phyloP scores from a whole-genome alignment of 2,113 vertebrate species.

The Onychostruthus taczanowskii region DNA sequence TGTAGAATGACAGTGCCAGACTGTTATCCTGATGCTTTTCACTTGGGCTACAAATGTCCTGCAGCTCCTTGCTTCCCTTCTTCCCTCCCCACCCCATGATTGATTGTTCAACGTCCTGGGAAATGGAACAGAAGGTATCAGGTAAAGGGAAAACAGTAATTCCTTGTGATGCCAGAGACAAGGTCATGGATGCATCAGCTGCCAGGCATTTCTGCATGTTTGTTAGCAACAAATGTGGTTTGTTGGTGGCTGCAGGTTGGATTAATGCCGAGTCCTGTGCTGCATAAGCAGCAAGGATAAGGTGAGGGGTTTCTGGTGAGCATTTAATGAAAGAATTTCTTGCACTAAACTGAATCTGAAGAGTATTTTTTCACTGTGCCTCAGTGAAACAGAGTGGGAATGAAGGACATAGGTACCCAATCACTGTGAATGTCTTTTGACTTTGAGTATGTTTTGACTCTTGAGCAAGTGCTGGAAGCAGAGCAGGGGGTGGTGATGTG shows the following conservation, averaged over 20 bases:
- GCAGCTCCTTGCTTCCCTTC: background rate
- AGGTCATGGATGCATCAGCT: background rate
- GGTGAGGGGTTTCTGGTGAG: background rate
- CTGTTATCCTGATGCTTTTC: background rate
- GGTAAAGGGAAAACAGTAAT: background rate
- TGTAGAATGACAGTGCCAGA: constrained; percentile 16
- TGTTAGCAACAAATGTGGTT: background rate
- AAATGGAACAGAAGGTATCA: background rate
- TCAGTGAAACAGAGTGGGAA: background rate
- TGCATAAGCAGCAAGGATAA: background rate
- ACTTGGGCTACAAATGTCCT: background rate
- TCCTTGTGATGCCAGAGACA: background rate
- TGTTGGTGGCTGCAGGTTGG: background rate
- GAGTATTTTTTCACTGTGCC: background rate
- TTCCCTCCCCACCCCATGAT: background rate
- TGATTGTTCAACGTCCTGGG: background rate
- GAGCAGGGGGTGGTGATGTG: rapidly evolving
- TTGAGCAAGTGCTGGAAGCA: background rate
- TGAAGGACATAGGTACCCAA: background rate
- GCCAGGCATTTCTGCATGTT: background rate
- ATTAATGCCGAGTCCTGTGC: rapidly evolving
- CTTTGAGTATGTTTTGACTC: background rate
- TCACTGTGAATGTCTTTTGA: background rate
- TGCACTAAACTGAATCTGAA: background rate
- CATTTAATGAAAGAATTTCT: background rate